Conservation (phyloP, 1,140 invertebrate genomes). For the Drosophila chauvacae region DNA sequence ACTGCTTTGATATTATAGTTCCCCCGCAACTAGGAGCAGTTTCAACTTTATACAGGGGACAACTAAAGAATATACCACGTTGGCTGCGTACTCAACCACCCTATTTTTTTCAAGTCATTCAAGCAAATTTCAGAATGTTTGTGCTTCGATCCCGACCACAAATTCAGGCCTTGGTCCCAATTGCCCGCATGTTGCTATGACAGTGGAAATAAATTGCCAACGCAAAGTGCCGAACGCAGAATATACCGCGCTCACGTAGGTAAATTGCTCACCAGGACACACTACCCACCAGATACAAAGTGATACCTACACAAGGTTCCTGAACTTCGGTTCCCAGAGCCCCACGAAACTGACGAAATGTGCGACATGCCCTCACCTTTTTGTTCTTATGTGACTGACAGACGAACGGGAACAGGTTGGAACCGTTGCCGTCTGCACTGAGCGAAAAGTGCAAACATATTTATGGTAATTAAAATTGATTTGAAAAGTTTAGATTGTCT, state of each 20-base stretch:
- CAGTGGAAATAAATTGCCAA: constrained; percentile 59
- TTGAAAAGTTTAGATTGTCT: constrained; percentile 83
- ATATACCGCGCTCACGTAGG: constrained; percentile 46
- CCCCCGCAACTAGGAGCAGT: neutral
- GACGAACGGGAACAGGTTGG: constrained; percentile 23
- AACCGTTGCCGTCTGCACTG: constrained; percentile 31
- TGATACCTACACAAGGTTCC: constrained; percentile 30
- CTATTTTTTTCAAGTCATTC: constrained; percentile 9
- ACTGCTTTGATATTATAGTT: neutral
- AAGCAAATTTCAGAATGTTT: constrained; percentile 28
- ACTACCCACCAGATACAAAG: constrained; percentile 3
- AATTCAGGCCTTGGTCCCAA: constrained; percentile 1
- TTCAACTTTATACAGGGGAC: neutral
- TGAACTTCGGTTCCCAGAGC: constrained; percentile 32
- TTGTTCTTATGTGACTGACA: constrained; percentile 14
- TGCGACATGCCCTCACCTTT: constrained; percentile 31
- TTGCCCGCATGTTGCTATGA: constrained; percentile 52
- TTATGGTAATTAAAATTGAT: constrained; percentile 84
- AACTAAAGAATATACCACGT: too few species aligned
- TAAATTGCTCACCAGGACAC: constrained; percentile 21
- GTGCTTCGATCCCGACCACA: neutral
- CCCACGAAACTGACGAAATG: constrained; percentile 52
- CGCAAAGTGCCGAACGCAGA: constrained; percentile 33
- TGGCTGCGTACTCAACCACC: neutral
- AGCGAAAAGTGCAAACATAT: constrained; percentile 72